Percentiles rank a stretch among this genome's conserved stretches.
These are phyloP conservation scores for Reticulitermes lucifugus DNA, from an alignment of 2,888 invertebrate species.

Conservation along the genomic window DNA sequence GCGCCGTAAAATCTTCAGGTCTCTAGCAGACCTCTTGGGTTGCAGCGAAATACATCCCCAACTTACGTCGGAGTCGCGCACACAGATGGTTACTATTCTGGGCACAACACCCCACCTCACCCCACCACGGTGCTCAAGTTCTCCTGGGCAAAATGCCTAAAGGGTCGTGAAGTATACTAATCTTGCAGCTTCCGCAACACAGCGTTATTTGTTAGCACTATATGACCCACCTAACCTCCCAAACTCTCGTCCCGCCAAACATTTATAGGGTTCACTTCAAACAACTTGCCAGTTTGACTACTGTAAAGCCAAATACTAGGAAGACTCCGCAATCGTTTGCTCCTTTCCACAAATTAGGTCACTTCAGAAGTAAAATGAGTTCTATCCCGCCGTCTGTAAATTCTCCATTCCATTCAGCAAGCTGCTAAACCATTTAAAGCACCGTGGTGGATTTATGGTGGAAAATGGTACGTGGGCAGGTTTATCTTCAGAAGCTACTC, in stretches of 20 bases:
- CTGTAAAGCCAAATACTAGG: no score
- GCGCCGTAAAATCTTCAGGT: neutral
- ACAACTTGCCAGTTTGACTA: no score
- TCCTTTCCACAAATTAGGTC: neutral
- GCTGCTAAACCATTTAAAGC: no score
- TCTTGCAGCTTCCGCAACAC: neutral
- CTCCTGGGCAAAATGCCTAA: neutral
- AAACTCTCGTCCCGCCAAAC: neutral
- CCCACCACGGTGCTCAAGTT: neutral
- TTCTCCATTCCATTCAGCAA: no score
- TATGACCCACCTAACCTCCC: neutral
- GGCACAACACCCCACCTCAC: neutral
- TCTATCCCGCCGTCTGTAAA: no score
- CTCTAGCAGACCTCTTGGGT: neutral
- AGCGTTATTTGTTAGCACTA: neutral
- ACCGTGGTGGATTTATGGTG: no score
- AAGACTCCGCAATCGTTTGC: no score
- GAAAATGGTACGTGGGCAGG: no score
- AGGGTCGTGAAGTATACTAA: neutral
- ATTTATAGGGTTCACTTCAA: neutral
- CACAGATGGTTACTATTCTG: slow-evolving; percentile 3
- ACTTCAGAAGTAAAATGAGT: neutral
- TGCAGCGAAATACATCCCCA: neutral
- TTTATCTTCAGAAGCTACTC: no score
- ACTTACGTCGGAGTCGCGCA: neutral